Percentiles rank a stretch among this genome's conserved stretches.
phyloP scores from a whole-genome alignment of 2,797 vertebrate species.

The Sandelia bainsii region DNA sequence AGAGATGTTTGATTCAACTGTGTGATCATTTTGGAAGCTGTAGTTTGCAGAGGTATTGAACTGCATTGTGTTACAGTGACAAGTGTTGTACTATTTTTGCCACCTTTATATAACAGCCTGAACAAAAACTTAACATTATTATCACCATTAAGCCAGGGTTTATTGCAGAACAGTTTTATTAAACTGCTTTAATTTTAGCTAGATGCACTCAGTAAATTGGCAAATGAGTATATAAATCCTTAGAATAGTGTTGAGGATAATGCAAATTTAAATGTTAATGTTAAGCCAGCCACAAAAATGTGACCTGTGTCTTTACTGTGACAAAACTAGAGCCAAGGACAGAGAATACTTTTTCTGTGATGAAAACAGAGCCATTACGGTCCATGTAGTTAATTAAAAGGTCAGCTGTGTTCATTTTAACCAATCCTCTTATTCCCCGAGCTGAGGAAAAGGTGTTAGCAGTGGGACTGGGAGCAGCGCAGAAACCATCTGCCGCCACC shows the following conservation, averaged over 20 bases:
- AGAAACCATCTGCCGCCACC: constrained; percentile 71
- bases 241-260: background rate
- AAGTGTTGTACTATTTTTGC: too few species aligned
- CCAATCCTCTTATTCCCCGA: constrained; percentile 71
- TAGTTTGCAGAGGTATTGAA: too few species aligned
- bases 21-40: too few species aligned
- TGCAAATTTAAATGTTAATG: background rate
- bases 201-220: too few species aligned
- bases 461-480: constrained; percentile 60
- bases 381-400: constrained; percentile 75
- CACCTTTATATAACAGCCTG: too few species aligned
- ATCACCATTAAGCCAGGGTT: too few species aligned
- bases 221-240: too few species aligned
- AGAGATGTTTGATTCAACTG: too few species aligned
- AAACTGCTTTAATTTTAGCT: too few species aligned
- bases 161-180: too few species aligned
- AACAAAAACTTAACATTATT: too few species aligned
- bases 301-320: constrained; percentile 8
- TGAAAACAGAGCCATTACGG: constrained; percentile 56
- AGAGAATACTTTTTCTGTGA: constrained; percentile 55
- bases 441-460: constrained; percentile 57
- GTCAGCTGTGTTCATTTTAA: constrained; percentile 66
- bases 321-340: constrained; percentile 45
- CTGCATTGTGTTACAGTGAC: too few species aligned
- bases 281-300: background rate